Evolutionary conservation across 2,113 vertebrate species (phyloP).

Genomic region (Neolamprologus modestus): DNA sequence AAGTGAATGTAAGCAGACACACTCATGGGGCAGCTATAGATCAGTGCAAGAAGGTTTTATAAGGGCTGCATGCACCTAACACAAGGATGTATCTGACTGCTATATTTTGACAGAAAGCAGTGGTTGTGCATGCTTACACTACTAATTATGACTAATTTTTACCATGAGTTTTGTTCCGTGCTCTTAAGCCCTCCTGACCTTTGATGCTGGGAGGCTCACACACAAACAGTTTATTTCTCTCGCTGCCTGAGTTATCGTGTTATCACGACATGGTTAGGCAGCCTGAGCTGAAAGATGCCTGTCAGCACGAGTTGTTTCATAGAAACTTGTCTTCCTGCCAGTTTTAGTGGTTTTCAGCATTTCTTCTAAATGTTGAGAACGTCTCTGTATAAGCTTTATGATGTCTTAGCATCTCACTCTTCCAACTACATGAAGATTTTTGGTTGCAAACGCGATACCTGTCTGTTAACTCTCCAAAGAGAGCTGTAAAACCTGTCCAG

Average conservation of each 20-base stretch:
- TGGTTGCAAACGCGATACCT: not conserved
- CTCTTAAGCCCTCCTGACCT: not conserved
- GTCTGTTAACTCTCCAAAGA: not conserved
- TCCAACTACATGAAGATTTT: not conserved
- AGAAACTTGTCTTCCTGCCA: not conserved
- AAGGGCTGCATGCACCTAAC: not conserved
- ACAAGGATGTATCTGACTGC: not conserved
- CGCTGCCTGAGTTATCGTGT: rapidly evolving
- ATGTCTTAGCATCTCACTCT: not conserved
- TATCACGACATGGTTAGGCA: not conserved
- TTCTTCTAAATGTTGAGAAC: not conserved
- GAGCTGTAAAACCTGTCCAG: not conserved
- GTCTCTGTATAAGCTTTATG: not conserved
- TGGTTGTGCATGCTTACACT: not conserved
- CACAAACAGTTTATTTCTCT: not conserved
- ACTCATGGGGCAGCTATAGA: not conserved
- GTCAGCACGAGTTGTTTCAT: not conserved
- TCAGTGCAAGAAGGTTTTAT: not conserved
- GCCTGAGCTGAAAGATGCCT: not conserved
- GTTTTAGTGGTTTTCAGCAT: not conserved
- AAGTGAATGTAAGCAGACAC: not conserved
- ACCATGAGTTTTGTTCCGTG: not conserved
- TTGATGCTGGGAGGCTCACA: not conserved
- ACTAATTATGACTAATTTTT: not conserved
- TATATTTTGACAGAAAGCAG: not conserved